A percentile compares a stretch with the other conserved stretches of the same genome.
Conservation (phyloP, 2,113 vertebrate species). For the Ammospiza nelsoni region DNA sequence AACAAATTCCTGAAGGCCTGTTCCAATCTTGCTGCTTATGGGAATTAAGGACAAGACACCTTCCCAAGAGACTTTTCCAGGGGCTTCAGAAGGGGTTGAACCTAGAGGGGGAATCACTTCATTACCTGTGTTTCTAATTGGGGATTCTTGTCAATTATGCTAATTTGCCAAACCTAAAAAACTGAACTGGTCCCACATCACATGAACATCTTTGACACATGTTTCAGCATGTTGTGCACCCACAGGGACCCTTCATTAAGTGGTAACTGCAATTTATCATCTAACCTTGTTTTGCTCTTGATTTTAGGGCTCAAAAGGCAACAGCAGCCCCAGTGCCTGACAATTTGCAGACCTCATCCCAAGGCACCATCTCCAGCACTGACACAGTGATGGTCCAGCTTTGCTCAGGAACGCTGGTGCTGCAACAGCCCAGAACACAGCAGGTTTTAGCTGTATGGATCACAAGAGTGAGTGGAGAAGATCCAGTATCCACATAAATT, state of each 20-base stretch:
- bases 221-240: not conserved
- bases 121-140: not conserved
- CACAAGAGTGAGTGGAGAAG: not conserved
- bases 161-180: not conserved
- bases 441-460: not conserved
- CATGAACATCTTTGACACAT: accelerated
- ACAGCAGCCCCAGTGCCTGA: not conserved
- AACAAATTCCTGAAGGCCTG: not conserved
- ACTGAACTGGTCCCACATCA: not conserved
- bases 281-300: not conserved
- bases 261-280: not conserved
- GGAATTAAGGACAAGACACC: not conserved
- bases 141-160: not conserved
- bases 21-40: not conserved
- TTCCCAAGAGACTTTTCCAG: not conserved
- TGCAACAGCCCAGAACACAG: not conserved
- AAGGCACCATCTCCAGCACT: not conserved
- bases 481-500: not conserved
- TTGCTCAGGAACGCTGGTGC: accelerated
- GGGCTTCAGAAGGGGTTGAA: not conserved
- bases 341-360: not conserved
- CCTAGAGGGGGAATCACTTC: not conserved
- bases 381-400: not conserved
- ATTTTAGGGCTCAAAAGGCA: not conserved
- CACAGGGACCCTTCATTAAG: not conserved